A percentile compares a stretch with the other conserved stretches of the same genome.
These are phyloP conservation scores for Sinopyrophorus schimmeli DNA, from an alignment of 2,888 invertebrate genomes.

Conservation along the genomic window DNA sequence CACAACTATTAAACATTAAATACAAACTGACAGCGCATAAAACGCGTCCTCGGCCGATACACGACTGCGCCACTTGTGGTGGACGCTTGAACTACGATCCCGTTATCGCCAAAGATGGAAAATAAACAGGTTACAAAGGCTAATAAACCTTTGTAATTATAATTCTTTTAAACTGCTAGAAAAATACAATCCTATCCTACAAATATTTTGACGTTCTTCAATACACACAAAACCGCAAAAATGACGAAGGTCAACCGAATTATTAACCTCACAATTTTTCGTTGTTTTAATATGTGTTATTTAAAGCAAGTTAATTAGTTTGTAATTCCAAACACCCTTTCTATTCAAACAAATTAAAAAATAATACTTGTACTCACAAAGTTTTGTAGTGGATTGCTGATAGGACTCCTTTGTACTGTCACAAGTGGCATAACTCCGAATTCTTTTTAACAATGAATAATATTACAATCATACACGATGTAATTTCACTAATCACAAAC, in stretches of 20 bases:
- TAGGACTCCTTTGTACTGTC: slow-evolving; percentile 73
- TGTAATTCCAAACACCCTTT: too few relatives aligned
- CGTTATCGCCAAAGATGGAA: slow-evolving; percentile 38
- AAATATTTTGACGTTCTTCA: too few relatives aligned
- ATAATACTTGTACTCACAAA: slow-evolving; percentile 58
- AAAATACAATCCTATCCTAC: too few relatives aligned
- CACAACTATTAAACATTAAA: too few relatives aligned
- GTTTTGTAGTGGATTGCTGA: slow-evolving; percentile 67
- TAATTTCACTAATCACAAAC: slow-evolving; percentile 39
- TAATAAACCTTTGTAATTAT: slow-evolving; percentile 34
- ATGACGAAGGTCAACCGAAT: too few relatives aligned
- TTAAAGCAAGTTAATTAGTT: too few relatives aligned
- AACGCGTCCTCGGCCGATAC: slow-evolving; percentile 8
- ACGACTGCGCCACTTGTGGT: slow-evolving; percentile 39
- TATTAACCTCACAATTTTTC: too few relatives aligned
- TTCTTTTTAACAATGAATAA: slow-evolving; percentile 23
- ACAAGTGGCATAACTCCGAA: slow-evolving; percentile 73
- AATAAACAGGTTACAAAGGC: slow-evolving; percentile 30
- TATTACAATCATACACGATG: slow-evolving; percentile 30
- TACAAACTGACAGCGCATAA: slow-evolving; percentile 21
- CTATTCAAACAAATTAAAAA: too few relatives aligned
- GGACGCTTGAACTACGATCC: slow-evolving; percentile 41
- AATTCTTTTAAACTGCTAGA: too few relatives aligned
- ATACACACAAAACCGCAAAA: too few relatives aligned
- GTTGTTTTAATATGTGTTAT: too few relatives aligned